These are phyloP conservation scores for Catharus ustulatus DNA, from an alignment of 2,797 vertebrate genomes.

Conservation along the genomic window DNA sequence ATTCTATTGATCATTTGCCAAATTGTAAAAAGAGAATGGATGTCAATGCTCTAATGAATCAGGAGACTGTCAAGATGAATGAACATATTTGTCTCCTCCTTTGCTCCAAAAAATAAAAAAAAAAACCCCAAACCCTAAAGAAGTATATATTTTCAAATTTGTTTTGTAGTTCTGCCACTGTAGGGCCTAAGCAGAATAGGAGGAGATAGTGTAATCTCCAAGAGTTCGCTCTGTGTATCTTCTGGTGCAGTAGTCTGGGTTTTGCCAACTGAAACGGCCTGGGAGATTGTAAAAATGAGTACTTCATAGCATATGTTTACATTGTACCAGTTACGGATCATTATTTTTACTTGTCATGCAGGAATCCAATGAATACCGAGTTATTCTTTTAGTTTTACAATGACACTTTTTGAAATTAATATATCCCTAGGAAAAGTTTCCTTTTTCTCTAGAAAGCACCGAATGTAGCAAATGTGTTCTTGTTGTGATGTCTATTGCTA, in stretches of 20 bases:
- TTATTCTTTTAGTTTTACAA: not conserved
- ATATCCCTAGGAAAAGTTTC: slow-evolving; percentile 42
- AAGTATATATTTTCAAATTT: slow-evolving; percentile 40
- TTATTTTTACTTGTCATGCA: slow-evolving; percentile 7
- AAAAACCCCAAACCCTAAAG: not conserved
- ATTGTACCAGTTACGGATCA: not conserved
- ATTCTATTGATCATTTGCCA: slow-evolving; percentile 75
- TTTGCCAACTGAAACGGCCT: not conserved
- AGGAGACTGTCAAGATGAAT: slow-evolving; percentile 75
- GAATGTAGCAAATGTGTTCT: not conserved
- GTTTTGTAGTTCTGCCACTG: slow-evolving; percentile 31
- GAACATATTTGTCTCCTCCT: slow-evolving; percentile 56
- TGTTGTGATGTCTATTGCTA: slow-evolving; percentile 3
- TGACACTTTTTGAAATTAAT: not conserved
- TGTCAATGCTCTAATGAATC: slow-evolving; percentile 75
- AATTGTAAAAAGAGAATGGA: slow-evolving; percentile 70
- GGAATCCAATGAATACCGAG: not conserved
- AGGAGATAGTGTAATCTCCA: not conserved
- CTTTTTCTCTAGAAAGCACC: not conserved
- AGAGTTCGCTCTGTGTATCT: slow-evolving; percentile 14
- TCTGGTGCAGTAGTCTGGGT: not conserved
- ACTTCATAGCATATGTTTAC: not conserved
- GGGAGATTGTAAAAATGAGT: not conserved
- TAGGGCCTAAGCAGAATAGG: not conserved
- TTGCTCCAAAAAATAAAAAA: not conserved